Evolutionary conservation across 2,113 vertebrate species (phyloP).

Genomic region (Ascaphus truei): DNA sequence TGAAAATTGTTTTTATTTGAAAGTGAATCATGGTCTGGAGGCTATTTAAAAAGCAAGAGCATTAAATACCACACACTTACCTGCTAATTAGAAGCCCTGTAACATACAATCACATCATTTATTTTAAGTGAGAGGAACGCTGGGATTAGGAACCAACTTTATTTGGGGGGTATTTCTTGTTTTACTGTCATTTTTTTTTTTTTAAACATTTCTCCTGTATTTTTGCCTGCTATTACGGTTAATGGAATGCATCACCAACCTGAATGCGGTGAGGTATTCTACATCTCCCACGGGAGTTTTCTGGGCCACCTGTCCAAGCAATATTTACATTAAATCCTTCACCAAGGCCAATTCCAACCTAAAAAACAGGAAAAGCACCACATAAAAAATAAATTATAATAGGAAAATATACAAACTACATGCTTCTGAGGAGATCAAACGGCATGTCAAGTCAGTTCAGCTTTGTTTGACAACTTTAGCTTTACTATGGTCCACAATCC

Average conservation of each 20-base stretch:
- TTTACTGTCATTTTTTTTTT: not conserved
- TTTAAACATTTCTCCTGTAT: not conserved
- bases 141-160: no score
- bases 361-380: constrained; percentile 52
- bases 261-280: constrained; percentile 74
- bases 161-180: not conserved
- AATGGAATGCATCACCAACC: constrained; percentile 54
- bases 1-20: no score
- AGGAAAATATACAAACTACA: constrained; percentile 51
- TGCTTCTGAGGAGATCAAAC: constrained; percentile 75
- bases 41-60: no score
- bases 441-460: constrained; percentile 60
- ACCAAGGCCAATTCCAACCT: constrained; percentile 63
- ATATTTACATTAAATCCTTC: constrained; percentile 71
- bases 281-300: constrained; percentile 71
- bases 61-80: no score
- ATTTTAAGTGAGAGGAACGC: no score
- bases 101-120: no score
- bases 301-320: constrained; percentile 80
- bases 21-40: no score
- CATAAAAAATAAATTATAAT: constrained; percentile 42
- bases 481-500: constrained; percentile 58
- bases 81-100: no score
- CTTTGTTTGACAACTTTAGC: constrained; percentile 69
- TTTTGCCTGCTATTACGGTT: not conserved